These are phyloP conservation scores for Falco punctatus DNA, from an alignment of 2,113 vertebrate species.

Conservation along the genomic window DNA sequence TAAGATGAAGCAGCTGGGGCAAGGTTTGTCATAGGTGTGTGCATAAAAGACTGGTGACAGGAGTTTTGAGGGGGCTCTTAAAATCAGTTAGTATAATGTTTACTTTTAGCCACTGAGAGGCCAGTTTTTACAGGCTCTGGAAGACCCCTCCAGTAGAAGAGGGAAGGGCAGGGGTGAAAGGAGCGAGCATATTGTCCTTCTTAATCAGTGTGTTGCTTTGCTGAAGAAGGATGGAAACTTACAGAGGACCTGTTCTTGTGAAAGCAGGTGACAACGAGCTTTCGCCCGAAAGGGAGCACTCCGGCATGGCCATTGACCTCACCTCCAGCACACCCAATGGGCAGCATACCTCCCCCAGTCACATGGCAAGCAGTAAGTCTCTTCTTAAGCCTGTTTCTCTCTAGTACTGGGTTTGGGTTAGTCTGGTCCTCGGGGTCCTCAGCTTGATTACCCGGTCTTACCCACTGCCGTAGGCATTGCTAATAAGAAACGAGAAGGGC, in stretches of 20 bases:
- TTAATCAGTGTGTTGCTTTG: neutral
- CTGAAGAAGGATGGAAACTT: conserved; percentile 9
- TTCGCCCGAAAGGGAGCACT: conserved; percentile 92
- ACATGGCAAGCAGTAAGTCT: conserved; percentile 92
- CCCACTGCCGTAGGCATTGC: conserved; percentile 33
- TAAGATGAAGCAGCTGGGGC: neutral
- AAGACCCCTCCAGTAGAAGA: neutral
- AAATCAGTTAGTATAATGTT: neutral
- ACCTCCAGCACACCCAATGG: conserved; percentile 91
- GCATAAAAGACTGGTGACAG: neutral
- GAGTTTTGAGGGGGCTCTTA: neutral
- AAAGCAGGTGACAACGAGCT: conserved; percentile 93
- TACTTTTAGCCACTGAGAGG: neutral
- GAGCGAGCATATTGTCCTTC: fast-evolving
- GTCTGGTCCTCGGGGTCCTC: conserved; percentile 46
- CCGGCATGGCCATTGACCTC: conserved; percentile 89
- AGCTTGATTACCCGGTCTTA: neutral
- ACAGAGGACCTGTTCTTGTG: conserved; percentile 65
- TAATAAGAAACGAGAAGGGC: conserved; percentile 45
- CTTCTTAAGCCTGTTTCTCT: conserved; percentile 49
- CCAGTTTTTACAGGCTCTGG: neutral
- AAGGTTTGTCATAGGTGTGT: neutral
- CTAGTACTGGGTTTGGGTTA: conserved; percentile 27
- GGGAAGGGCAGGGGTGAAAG: neutral
- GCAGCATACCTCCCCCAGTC: conserved; percentile 86